These are phyloP conservation scores for Zoanthus sansibaricus DNA, from an alignment of 92 coral and sea anemone genomes.

Conservation along the genomic window DNA sequence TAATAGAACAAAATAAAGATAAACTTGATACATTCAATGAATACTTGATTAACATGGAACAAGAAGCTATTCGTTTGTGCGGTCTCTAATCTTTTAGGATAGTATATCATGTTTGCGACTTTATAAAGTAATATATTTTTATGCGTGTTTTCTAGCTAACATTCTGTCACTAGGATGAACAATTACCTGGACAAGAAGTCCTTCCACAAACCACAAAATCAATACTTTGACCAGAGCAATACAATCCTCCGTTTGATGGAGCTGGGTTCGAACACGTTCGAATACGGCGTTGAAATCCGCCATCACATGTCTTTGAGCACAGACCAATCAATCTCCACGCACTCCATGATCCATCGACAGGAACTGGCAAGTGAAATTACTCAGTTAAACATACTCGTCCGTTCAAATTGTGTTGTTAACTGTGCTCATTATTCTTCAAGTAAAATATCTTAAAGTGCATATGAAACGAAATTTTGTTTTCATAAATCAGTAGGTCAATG, in stretches of 20 bases:
- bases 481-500: no score
- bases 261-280: conserved; percentile 19
- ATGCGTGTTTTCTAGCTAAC: not conserved
- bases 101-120: no score
- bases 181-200: not conserved
- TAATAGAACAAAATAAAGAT: no score
- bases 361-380: not conserved
- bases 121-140: not conserved
- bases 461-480: no score
- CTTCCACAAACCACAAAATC: conserved; percentile 7
- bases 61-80: no score
- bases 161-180: not conserved
- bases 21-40: no score
- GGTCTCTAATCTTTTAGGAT: no score
- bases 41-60: no score
- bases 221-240: not conserved
- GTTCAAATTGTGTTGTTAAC: no score
- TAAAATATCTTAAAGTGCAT: no score
- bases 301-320: conserved; percentile 18
- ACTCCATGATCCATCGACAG: conserved; percentile 15
- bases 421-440: no score
- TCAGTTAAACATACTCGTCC: not conserved
- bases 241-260: conserved; percentile 7
- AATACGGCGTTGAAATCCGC: conserved; percentile 19
- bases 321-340: not conserved